Evolutionary conservation across 2,113 vertebrate genomes (phyloP), one percentile per base, ranked within the genome.

Genomic region (Piaya cayana): DNA sequence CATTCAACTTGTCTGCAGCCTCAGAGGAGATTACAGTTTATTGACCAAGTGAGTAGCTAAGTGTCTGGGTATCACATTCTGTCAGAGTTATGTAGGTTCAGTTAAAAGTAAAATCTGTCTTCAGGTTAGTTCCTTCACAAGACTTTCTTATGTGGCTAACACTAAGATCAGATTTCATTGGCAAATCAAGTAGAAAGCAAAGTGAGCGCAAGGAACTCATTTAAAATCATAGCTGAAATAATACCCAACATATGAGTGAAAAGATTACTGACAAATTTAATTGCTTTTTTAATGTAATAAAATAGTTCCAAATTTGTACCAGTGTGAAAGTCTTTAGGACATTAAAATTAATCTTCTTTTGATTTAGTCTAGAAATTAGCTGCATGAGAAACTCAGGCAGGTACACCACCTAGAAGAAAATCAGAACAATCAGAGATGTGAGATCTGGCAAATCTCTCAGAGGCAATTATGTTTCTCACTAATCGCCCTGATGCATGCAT

Each of bases 341-440:
- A 77, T 90, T 93, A 88, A 86, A 90, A 92, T 94, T 83, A 93
- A 60, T 88, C 81, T 96, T 86, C 75, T 94, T 94, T 95, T 93
- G 82, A 91, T 94, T 91, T 87, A 88, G 49, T 69, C 42, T 25
- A 91, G n/a, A 82, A 96, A 95, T 95, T 90, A 95, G 43, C 39
- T 91, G 53, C 52, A 55, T 81, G 65, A 95, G 63, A 93, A 94
- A 92, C 62, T 67, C 78, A 56, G 55, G 50, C 26, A 2, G 67
- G 36, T 55, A 80, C 42, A 75, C 14, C 26, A 81, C 18, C 67
- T 82, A 94, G 50, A 70, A 82, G 50, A 88, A 94, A 88, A 90
- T 93, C 86, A 93, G 55, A 94, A 92, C 14, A 13, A 4, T 53
- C 76, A 82, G 68, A 94, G 85, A 92, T 84, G 84, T 5, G 37